Base-by-base conservation (phyloP, 2,113 vertebrate genomes). In the Crotalus tigris region DNA sequence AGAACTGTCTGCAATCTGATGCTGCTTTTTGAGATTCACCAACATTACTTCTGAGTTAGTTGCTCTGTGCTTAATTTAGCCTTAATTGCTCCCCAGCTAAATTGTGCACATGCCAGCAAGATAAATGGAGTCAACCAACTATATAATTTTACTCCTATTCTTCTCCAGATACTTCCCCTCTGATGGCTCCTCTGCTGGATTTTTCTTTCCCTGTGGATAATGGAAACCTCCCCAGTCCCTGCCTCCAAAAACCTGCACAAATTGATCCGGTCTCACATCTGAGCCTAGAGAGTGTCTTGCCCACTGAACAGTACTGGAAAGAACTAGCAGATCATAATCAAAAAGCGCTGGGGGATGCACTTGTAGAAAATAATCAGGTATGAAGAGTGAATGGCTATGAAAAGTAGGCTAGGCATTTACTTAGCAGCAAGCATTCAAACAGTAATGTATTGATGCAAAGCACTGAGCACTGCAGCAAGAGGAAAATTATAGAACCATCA, bases 341-440 rank as follows among this genome's bases (percentile, higher is more conserved):
- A 94, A 97, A 95, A 87, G 97, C 95, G 0, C 0, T 99, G 75
- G 98, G 97, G 93, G 95, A 98, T 11, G 97, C 98, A 0, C 91
- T 98, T 75, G 96, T 97, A 44, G 95, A 97, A 91, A 99, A 98
- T 95, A 98, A 96, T 89, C 98, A 98, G 98, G 99, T 99, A 95
- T 91, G 91, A 87, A 58, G 26, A 9, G 12, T 15, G n/a, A 49
- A 2, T 0, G 11, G 55, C 39, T 46, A 21, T 64, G 64, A 5
- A 12, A 21, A n/a, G 6, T 19, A 81, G 39, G 33, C 6, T 81
- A 81, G 75, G 33, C 33, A 21, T 39, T 21, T 39, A 33, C 54
- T 85, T 85, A n/a, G 10, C 64, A 69, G 54, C 24, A 86, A 69
- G 39, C 3, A 59, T 44, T 81, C 15, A 6, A 81, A 39, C 33